Evolutionary conservation across 2,888 invertebrate genomes (phyloP).

Genomic region (Torymus texanus): DNA sequence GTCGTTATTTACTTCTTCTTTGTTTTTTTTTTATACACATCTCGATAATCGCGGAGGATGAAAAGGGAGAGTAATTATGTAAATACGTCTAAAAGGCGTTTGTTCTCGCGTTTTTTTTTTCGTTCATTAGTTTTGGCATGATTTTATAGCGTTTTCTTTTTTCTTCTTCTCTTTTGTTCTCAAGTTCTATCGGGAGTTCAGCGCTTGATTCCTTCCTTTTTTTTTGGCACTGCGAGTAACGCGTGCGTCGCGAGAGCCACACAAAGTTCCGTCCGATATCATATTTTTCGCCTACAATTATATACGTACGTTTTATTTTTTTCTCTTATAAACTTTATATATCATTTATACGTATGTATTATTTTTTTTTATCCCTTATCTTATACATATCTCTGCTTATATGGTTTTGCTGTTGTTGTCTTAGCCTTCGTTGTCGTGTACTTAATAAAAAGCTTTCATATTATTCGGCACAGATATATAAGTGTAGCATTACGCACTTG

Average conservation of each 20-base stretch:
- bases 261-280: neutral
- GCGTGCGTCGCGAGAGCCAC: slow-evolving; percentile 37
- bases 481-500: neutral
- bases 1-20: too few relatives aligned
- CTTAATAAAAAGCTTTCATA: neutral
- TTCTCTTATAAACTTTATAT: slow-evolving; percentile 35
- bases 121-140: slow-evolving; percentile 47
- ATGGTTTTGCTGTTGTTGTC: slow-evolving; percentile 17
- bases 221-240: slow-evolving; percentile 50
- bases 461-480: neutral
- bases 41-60: neutral
- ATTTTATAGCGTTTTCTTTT: neutral
- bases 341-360: neutral
- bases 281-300: neutral
- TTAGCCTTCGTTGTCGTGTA: slow-evolving; percentile 28
- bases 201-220: neutral
- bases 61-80: neutral
- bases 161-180: neutral
- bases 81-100: slow-evolving; percentile 46
- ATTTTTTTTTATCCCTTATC: neutral
- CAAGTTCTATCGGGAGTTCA: slow-evolving; percentile 20
- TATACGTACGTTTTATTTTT: neutral
- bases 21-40: neutral
- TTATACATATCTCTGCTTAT: slow-evolving; percentile 14
- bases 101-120: slow-evolving; percentile 17